Evolutionary conservation across 1,140 invertebrate genomes (phyloP), one percentile per base, ranked within the genome.

Genomic region (Contarinia nasturtii): DNA sequence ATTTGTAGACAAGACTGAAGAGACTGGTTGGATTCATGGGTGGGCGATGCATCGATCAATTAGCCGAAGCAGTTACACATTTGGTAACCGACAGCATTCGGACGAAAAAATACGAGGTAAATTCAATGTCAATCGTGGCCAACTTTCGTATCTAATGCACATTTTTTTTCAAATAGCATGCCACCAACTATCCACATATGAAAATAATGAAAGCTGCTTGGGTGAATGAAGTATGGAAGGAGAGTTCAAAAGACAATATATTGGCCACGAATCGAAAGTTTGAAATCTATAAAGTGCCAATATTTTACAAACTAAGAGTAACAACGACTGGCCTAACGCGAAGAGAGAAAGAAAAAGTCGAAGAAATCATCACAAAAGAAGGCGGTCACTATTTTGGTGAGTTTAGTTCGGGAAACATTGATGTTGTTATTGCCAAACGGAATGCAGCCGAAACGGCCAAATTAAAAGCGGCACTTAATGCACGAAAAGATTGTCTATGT

Each of bases 391-490:
- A 43, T 33, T 48, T 36, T 33, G 18, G 50, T 48, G 36, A 14
- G 12, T 38, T 38, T 14, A 38, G 15, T n/a, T 38, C 36, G 5
- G 36, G 15, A 14, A 19, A 14, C 14, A 27, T 37, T 20, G 59
- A 63, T 45, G 60, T 63, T 38, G 58, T 63, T n/a, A 60, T 63
- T 4, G 59, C 59, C 0, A 59, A 60, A 12, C 52, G 65, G 45
- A 69, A 71, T n/a, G 67, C 69, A 15, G 56, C 78, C 2, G 69
- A 74, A 49, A 86, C 86, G 48, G 77, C 85, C 14, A 94, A 94
- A 59, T 80, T 81, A 56, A 80, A 78, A 53, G 81, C 76, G 53
- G 88, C 87, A 0, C 60, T 75, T 43, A 73, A 77, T 52, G 85
- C 79, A 63, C 74, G 76, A 48, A 82, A 86, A 53, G 73, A 75